Conservation (phyloP, 2,888 invertebrate genomes). For the Sympetrum striolatum region DNA sequence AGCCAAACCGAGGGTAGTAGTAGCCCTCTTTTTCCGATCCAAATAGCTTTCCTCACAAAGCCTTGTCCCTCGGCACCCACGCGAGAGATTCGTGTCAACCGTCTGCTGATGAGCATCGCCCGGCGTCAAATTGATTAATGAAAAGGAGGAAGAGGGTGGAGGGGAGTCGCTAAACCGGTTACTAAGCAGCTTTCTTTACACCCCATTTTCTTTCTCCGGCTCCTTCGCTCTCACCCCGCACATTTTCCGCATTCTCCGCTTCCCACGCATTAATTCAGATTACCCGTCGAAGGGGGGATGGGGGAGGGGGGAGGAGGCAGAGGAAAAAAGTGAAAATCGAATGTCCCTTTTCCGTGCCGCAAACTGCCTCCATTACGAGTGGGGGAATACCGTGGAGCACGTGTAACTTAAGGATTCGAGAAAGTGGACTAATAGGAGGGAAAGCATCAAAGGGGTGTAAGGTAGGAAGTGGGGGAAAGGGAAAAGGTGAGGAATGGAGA, state of each 20-base stretch:
- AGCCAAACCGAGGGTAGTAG: background rate
- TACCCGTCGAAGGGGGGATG: background rate
- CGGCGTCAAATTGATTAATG: slow-evolving; percentile 28
- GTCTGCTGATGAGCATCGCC: background rate
- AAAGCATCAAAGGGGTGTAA: background rate
- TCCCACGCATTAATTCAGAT: background rate
- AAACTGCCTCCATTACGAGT: background rate
- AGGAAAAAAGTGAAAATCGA: background rate
- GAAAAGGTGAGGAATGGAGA: background rate
- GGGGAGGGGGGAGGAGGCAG: background rate
- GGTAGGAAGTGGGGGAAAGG: background rate
- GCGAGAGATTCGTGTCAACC: slow-evolving; percentile 2
- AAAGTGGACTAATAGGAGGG: too few species aligned
- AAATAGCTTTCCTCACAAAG: background rate
- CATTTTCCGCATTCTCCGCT: background rate
- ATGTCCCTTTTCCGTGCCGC: background rate
- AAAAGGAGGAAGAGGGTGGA: background rate
- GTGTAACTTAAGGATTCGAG: too few species aligned
- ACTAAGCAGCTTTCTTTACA: slow-evolving; percentile 7
- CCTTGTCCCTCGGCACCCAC: background rate
- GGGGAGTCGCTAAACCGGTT: slow-evolving; percentile 13
- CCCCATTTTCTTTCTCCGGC: background rate
- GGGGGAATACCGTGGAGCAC: background rate
- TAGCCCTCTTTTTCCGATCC: background rate
- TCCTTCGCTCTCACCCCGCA: background rate